Evolutionary conservation across 2,888 invertebrate species (phyloP).

Genomic region (Arenicola marina): DNA sequence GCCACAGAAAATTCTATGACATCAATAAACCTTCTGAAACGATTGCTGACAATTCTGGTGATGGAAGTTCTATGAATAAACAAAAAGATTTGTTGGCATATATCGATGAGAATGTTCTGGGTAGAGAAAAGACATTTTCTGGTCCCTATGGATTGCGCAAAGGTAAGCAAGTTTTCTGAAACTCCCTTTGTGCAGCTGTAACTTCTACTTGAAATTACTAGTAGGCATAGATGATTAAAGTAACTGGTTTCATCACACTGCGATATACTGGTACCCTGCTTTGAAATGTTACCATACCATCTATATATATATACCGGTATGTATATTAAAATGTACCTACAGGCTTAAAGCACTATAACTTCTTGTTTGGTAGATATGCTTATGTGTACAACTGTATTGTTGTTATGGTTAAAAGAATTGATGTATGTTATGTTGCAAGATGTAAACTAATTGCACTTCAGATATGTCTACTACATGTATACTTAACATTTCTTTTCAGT

Average conservation of each 20-base stretch:
- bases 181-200: not conserved
- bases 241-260: no score
- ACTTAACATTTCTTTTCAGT: conserved; percentile 45
- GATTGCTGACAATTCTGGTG: not conserved
- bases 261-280: no score
- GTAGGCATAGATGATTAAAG: no score
- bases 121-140: conserved; percentile 78
- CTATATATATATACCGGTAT: no score
- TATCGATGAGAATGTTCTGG: conserved; percentile 80
- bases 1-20: conserved; percentile 7
- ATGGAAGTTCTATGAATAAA: not conserved
- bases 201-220: no score
- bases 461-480: no score
- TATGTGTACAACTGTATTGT: not conserved
- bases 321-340: no score
- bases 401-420: not conserved
- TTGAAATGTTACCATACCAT: no score
- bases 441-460: not conserved
- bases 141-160: conserved; percentile 83
- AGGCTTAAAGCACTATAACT: not conserved
- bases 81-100: conserved; percentile 59
- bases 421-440: not conserved
- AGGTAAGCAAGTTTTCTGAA: conserved; percentile 32
- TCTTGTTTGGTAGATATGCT: not conserved
- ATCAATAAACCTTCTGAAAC: not conserved